These are phyloP conservation scores for Abscondita cerata DNA, from an alignment of 2,888 invertebrate genomes.

Conservation along the genomic window DNA sequence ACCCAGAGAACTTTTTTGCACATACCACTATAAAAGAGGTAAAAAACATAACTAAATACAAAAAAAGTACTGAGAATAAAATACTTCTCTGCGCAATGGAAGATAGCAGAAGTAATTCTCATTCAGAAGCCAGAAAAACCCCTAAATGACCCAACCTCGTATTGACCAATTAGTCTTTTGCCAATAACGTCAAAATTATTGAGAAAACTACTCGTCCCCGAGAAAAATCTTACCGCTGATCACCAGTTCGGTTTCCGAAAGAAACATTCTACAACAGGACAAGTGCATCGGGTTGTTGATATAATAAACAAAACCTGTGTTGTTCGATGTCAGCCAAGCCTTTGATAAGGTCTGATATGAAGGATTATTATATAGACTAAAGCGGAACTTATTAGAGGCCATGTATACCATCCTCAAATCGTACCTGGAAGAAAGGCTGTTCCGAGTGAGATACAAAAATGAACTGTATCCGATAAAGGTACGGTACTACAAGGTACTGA, in stretches of 20 bases:
- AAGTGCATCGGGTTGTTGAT: neutral
- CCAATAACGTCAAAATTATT: constrained; percentile 8
- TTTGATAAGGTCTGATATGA: neutral
- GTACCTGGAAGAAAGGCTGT: constrained; percentile 4
- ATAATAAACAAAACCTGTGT: neutral
- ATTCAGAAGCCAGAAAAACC: constrained; percentile 14
- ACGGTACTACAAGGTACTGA: neutral
- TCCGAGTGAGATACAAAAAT: constrained; percentile 4
- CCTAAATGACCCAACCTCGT: neutral
- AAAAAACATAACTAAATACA: constrained; percentile 7
- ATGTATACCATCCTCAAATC: constrained; percentile 3
- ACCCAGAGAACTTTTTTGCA: constrained; percentile 5
- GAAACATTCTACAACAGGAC: neutral
- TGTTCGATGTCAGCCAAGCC: neutral
- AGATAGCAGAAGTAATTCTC: constrained; percentile 6
- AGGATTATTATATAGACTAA: constrained; percentile 5
- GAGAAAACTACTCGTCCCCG: neutral
- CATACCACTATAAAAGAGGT: constrained; percentile 10
- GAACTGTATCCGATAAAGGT: neutral
- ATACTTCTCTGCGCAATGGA: constrained; percentile 8
- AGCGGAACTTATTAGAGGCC: neutral
- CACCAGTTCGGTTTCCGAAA: neutral
- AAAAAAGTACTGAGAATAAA: constrained; percentile 10
- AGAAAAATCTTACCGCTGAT: neutral
- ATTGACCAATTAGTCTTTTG: neutral